Base-by-base conservation (phyloP, 2,888 invertebrate genomes). In the Caenorhabditis angaria region DNA sequence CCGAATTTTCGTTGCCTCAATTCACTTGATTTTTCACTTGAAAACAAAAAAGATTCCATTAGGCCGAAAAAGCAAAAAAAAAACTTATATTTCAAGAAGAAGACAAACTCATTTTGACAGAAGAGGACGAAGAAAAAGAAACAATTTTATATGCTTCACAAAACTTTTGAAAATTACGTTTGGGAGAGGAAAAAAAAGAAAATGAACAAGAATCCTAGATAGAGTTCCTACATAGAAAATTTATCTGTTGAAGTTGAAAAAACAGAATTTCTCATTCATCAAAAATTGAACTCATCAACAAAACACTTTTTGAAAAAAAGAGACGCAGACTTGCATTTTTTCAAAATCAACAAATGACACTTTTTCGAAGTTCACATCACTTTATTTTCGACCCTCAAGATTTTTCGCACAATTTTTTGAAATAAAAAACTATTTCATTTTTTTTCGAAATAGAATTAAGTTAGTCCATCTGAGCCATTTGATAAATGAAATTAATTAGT, bases 61-160 rank as follows among this genome's bases (percentile, higher is more conserved):
- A 41, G 41, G 41, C 41, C 41, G 14, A 18, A 41, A 55, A 27
- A n/a, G 27, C 25, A 55, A 55, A 55, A 41, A 41, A 18, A 41
- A 41, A 41, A 41, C 41, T 41, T 41, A 41, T 41, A 41, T 41
- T 41, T 41, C 41, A 50, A 50, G 50, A n/a, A 25, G 51, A 51
- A 51, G 51, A 25, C 22, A 51, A 51, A 25, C 25, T 25, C 24
- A 51, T 51, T 51, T 51, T 51, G 51, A 22, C 51, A 22, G 24
- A 25, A 51, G 22, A 51, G 22, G 22, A 51, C 14, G 41, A 51
- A 25, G 22, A 51, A 50, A 6, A 22, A 51, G 51, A 20, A 25
- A 22, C 22, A 51, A 51, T 51, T 51, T 51, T 41, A 41, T 41
- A 41, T 41, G 41, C 41, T 41, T 41, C 41, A 41, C 41, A 41